Conservation (phyloP, 2,797 vertebrate species). For the Sebastes variabilis region DNA sequence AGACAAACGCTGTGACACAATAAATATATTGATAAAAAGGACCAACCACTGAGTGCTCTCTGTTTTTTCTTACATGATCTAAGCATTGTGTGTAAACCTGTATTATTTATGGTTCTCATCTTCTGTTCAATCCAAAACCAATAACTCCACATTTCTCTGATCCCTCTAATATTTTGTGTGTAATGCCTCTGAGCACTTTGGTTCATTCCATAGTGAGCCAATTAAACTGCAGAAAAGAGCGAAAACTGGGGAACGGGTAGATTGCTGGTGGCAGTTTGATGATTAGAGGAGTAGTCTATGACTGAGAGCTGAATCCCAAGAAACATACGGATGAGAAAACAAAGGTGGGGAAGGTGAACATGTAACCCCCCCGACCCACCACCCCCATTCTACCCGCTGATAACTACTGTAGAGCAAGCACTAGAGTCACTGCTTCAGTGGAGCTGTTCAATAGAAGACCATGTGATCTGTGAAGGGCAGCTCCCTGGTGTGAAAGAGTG, state of each 20-base stretch:
- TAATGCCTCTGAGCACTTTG: slow-evolving; percentile 64
- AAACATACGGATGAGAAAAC: slow-evolving; percentile 10
- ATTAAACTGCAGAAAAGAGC: slow-evolving; percentile 64
- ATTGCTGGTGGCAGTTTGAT: slow-evolving; percentile 56
- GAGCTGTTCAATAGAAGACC: slow-evolving; percentile 21
- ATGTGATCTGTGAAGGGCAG: slow-evolving; percentile 37
- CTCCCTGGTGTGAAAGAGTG: slow-evolving; percentile 14
- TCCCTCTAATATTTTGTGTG: slow-evolving; percentile 61
- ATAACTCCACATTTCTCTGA: slow-evolving; percentile 63
- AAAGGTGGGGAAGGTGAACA: slow-evolving; percentile 30
- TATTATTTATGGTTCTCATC: slow-evolving; percentile 64
- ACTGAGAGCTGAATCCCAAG: slow-evolving; percentile 27
- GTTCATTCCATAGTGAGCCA: slow-evolving; percentile 62
- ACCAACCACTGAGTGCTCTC: slow-evolving; percentile 7
- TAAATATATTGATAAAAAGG: slow-evolving; percentile 29
- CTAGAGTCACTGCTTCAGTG: slow-evolving; percentile 25
- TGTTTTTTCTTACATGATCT: slow-evolving; percentile 37
- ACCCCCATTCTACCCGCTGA: neutral
- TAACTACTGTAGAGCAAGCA: slow-evolving; percentile 2
- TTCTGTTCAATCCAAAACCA: slow-evolving; percentile 65
- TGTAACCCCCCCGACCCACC: neutral
- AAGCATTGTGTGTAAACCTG: slow-evolving; percentile 46
- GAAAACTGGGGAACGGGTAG: slow-evolving; percentile 37
- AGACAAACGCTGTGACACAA: slow-evolving; percentile 17
- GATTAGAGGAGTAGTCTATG: slow-evolving; percentile 39